Percentiles rank a stretch among this genome's conserved stretches.
phyloP scores from a whole-genome alignment of 2,888 invertebrate species.

The Xylota segnis region DNA sequence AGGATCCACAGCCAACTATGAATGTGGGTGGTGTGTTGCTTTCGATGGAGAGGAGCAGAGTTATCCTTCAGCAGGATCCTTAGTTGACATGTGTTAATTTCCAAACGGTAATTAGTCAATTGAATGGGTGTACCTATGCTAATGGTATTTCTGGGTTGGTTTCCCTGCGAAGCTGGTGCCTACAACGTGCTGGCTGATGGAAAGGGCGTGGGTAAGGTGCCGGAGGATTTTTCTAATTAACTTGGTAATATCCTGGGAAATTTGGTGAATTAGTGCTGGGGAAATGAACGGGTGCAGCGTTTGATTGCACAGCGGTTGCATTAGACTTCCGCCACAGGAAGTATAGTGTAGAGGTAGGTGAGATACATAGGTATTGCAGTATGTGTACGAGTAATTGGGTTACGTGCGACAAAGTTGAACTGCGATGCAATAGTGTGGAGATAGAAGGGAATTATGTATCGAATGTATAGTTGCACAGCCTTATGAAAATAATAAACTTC shows the following conservation, averaged over 20 bases:
- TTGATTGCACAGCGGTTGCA: constrained; percentile 59
- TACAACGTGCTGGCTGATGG: not conserved
- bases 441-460: too few relatives aligned
- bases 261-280: constrained; percentile 40
- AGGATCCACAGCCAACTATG: constrained; percentile 62
- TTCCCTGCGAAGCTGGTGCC: constrained; percentile 25
- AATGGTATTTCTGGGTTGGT: constrained; percentile 55
- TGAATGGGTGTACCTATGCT: constrained; percentile 56
- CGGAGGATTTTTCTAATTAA: constrained; percentile 65
- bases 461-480: too few relatives aligned
- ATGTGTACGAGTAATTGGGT: not conserved
- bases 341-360: not conserved
- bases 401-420: not conserved
- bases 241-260: constrained; percentile 44
- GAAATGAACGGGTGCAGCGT: constrained; percentile 33
- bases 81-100: constrained; percentile 76
- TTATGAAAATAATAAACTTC: too few relatives aligned
- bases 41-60: constrained; percentile 33
- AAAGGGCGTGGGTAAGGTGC: constrained; percentile 1
- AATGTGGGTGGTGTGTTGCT: constrained; percentile 9
- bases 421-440: too few relatives aligned
- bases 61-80: constrained; percentile 64
- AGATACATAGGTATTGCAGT: not conserved
- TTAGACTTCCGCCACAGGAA: constrained; percentile 45
- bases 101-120: constrained; percentile 76